Base-by-base conservation (phyloP, 2,888 invertebrate species). In the Chymomyza procnemis region DNA sequence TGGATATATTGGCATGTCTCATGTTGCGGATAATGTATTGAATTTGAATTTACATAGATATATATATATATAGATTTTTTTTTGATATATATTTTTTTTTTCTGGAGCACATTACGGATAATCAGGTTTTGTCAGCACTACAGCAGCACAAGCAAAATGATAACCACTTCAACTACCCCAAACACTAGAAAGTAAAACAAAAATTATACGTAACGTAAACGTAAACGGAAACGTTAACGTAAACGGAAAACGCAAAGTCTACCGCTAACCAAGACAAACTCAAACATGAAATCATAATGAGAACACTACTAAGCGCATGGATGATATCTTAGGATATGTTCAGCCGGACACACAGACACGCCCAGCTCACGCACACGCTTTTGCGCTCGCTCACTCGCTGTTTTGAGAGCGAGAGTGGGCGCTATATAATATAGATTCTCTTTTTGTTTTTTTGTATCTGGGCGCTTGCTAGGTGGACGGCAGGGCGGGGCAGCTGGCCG, bases 401-500 rank as follows among this genome's bases (percentile, higher is more conserved):
- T n/a, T n/a, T n/a, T n/a, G n/a, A n/a, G n/a, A n/a, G 26, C 26
- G 26, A 26, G 26, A 26, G 26, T 4, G 26, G 26, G 26, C n/a
- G 26, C 26, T n/a, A n/a, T n/a, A n/a, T n/a, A n/a, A n/a, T n/a
- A n/a, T n/a, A n/a, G n/a, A n/a, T n/a, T n/a, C 54, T 16, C 4
- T 18, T 19, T 54, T 22, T 16, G 18, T 19, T 54, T 54, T 14
- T 26, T 21, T 34, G 8, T 41, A 54, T 30, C 21, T 12, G 22
- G 12, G 61, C 54, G 55, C 56, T 54, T 21, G 58, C 56, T 16
- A 52, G 14, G 50, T 41, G 14, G 41, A 30, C 18, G n/a, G 69
- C 48, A 58, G 57, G 21, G 14, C 50, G 62, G 56, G 50, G 46
- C 64, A 59, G 50, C 52, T 48, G 61, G 61, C 52, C 48, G 52